phyloP scores from a whole-genome alignment of 2,888 invertebrate species.

The Andrena bucephala region DNA sequence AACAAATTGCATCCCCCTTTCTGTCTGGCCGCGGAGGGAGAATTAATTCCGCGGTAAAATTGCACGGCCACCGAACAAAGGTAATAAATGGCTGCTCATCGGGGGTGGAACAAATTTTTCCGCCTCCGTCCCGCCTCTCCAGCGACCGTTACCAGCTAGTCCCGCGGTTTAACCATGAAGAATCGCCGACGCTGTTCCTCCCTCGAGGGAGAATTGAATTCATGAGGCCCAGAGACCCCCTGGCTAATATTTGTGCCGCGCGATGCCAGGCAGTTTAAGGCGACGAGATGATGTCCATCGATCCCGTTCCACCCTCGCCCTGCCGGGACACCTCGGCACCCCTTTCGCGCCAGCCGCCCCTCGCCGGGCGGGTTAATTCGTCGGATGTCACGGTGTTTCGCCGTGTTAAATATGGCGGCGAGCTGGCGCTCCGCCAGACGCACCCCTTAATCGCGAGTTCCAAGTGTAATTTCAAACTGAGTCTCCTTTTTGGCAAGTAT shows the following conservation, averaged over 20 bases:
- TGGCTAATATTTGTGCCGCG: conserved; percentile 33
- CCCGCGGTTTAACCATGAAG: conserved; percentile 8
- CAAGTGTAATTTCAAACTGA: conserved; percentile 2
- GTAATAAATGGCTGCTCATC: neutral
- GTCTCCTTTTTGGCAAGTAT: neutral
- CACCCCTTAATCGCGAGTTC: neutral
- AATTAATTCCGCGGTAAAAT: neutral
- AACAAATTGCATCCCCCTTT: neutral
- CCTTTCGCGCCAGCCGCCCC: neutral
- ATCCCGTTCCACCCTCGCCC: conserved; percentile 1
- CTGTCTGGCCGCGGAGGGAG: neutral
- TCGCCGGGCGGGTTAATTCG: conserved; percentile 21
- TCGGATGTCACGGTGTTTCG: conserved; percentile 19
- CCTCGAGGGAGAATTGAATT: neutral
- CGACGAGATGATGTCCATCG: conserved; percentile 27
- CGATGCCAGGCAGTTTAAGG: conserved; percentile 17
- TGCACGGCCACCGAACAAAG: neutral
- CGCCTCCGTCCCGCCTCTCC: neutral
- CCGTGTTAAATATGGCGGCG: conserved; percentile 26
- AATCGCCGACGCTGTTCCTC: neutral
- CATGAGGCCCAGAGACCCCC: neutral
- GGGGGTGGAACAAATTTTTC: conserved; percentile 4
- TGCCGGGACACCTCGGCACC: neutral
- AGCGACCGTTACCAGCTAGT: neutral
- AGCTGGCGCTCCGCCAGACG: conserved; percentile 23